Percentiles rank a stretch among this genome's conserved stretches.
These are phyloP conservation scores for Trichopoda pennipes DNA, from an alignment of 2,888 invertebrate genomes.

Conservation along the genomic window DNA sequence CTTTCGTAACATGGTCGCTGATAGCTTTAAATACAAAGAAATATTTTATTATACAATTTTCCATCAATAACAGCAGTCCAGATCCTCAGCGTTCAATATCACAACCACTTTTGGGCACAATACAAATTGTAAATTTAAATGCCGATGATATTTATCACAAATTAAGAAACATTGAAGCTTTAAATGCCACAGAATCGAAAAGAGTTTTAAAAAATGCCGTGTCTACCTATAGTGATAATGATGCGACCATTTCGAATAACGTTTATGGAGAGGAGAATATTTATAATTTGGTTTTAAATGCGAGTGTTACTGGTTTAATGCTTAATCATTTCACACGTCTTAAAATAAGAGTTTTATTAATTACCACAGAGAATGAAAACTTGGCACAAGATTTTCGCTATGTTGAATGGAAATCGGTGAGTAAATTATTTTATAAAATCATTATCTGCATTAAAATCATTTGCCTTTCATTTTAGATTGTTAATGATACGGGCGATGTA, in stretches of 20 bases:
- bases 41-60: conserved; percentile 78
- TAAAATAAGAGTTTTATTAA: conserved; percentile 78
- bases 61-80: conserved; percentile 76
- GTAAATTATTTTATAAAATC: conserved; percentile 18
- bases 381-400: conserved; percentile 79
- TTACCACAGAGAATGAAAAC: conserved; percentile 78
- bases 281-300: conserved; percentile 77
- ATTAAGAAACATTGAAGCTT: conserved; percentile 73
- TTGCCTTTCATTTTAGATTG: conserved; percentile 73
- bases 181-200: conserved; percentile 72
- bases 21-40: conserved; percentile 76
- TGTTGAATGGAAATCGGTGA: conserved; percentile 80
- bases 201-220: conserved; percentile 75
- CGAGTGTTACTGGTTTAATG: conserved; percentile 79
- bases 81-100: conserved; percentile 74
- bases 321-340: conserved; percentile 77
- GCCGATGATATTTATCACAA: conserved; percentile 74
- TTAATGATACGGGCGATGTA: conserved; percentile 78
- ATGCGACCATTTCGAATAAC: conserved; percentile 71
- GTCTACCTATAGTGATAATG: conserved; percentile 75
- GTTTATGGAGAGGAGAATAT: conserved; percentile 76
- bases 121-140: conserved; percentile 73
- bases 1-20: conserved; percentile 78
- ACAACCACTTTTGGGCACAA: conserved; percentile 73
- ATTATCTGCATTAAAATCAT: not conserved